phyloP scores from a whole-genome alignment of 2,888 invertebrate species.

The Drosophila ustulata region DNA sequence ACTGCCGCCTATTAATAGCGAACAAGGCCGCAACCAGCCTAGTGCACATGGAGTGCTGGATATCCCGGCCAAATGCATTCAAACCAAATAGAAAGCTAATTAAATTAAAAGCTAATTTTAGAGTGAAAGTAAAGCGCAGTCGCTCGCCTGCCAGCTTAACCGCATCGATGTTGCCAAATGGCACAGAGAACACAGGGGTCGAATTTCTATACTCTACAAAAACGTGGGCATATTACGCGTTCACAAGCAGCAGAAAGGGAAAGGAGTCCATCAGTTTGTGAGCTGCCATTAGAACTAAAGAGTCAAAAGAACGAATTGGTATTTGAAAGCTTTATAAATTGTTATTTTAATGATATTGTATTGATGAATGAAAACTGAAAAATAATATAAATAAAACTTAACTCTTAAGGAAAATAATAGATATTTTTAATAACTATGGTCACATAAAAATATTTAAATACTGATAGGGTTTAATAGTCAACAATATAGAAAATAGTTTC shows the following conservation, averaged over 20 bases:
- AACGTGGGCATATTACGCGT: not conserved
- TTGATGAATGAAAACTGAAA: too few species aligned
- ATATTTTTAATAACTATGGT: too few species aligned
- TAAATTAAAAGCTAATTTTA: slow-evolving; percentile 75
- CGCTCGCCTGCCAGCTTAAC: slow-evolving; percentile 19
- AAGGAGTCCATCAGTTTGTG: not conserved
- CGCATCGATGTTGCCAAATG: slow-evolving; percentile 21
- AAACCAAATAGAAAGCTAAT: slow-evolving; percentile 73
- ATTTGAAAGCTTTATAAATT: too few species aligned
- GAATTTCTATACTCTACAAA: slow-evolving; percentile 7
- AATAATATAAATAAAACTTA: too few species aligned
- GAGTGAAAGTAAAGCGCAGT: slow-evolving; percentile 61
- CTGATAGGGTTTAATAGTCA: too few species aligned
- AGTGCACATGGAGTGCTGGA: slow-evolving; percentile 6
- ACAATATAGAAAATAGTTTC: too few species aligned
- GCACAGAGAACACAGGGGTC: not conserved
- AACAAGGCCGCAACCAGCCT: slow-evolving; percentile 38
- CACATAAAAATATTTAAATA: too few species aligned
- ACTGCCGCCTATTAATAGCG: slow-evolving; percentile 34
- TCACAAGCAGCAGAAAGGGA: not conserved
- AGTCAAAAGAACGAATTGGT: too few species aligned
- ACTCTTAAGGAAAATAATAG: too few species aligned
- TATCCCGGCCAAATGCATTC: slow-evolving; percentile 61
- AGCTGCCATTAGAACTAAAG: too few species aligned
- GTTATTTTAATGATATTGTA: too few species aligned